Conservation (phyloP, 2,797 vertebrate genomes). For the Spea hammondii region DNA sequence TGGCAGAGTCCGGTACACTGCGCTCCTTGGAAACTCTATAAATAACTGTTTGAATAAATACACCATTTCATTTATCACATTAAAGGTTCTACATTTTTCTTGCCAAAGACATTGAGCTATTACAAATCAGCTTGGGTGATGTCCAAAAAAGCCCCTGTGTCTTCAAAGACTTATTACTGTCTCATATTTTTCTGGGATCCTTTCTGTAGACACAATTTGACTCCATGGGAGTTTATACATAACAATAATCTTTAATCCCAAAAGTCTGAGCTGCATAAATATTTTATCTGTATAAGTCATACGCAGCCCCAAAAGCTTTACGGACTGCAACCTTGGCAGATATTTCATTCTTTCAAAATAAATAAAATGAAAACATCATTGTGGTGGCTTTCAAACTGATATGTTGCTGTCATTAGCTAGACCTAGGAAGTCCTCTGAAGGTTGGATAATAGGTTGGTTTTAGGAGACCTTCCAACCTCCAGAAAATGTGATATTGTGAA, state of each 20-base stretch:
- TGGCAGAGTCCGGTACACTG: constrained; percentile 6
- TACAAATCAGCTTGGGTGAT: constrained; percentile 45
- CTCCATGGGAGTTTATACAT: constrained; percentile 35
- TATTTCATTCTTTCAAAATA: constrained; percentile 13
- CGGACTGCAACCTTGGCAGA: neutral
- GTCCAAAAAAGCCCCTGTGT: constrained; percentile 21
- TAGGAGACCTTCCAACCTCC: too few species aligned
- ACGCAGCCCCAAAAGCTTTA: neutral
- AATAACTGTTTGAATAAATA: constrained; percentile 45
- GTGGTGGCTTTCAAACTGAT: neutral
- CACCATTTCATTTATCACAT: constrained; percentile 46
- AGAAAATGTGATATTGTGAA: too few species aligned
- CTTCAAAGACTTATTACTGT: constrained; percentile 34
- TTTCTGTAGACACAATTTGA: constrained; percentile 17
- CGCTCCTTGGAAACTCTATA: constrained; percentile 36
- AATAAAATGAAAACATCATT: neutral
- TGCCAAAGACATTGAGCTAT: constrained; percentile 49
- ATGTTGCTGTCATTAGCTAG: neutral
- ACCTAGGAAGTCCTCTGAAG: neutral
- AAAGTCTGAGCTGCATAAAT: neutral
- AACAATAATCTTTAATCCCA: constrained; percentile 30
- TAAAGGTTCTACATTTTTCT: constrained; percentile 31
- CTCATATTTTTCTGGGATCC: constrained; percentile 32
- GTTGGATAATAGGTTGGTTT: too few species aligned
- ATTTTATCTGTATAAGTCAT: constrained; percentile 9